Conservation (phyloP, 2,113 vertebrate species). For the Struthio camelus region DNA sequence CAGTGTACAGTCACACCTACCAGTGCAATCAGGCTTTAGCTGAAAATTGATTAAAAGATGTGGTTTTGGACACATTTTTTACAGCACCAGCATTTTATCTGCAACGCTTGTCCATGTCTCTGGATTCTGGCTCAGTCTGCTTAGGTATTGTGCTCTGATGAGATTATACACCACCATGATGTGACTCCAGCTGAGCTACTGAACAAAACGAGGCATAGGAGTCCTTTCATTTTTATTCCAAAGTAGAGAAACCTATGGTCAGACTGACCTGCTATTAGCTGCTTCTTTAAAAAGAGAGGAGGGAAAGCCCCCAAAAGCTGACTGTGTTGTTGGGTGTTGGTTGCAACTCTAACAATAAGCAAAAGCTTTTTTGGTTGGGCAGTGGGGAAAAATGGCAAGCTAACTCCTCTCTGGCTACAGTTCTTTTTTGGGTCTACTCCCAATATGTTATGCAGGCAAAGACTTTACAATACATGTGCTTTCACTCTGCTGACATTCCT, state of each 20-base stretch:
- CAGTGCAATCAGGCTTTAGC: neutral
- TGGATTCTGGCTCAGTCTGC: neutral
- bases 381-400: neutral
- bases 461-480: neutral
- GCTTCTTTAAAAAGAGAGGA: neutral
- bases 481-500: neutral
- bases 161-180: neutral
- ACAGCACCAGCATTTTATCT: neutral
- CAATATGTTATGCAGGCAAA: neutral
- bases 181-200: neutral
- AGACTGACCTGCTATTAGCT: neutral
- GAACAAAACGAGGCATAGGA: neutral
- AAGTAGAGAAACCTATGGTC: neutral
- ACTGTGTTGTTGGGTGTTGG: neutral
- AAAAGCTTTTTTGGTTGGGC: neutral
- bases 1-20: neutral
- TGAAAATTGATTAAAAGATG: neutral
- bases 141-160: neutral
- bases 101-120: neutral
- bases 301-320: neutral
- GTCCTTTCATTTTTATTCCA: neutral
- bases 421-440: neutral
- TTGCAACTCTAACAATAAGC: neutral
- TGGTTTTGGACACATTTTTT: neutral
- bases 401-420: neutral